phyloP scores from a whole-genome alignment of 2,113 vertebrate species.

The Myanophis thanlyinensis region DNA sequence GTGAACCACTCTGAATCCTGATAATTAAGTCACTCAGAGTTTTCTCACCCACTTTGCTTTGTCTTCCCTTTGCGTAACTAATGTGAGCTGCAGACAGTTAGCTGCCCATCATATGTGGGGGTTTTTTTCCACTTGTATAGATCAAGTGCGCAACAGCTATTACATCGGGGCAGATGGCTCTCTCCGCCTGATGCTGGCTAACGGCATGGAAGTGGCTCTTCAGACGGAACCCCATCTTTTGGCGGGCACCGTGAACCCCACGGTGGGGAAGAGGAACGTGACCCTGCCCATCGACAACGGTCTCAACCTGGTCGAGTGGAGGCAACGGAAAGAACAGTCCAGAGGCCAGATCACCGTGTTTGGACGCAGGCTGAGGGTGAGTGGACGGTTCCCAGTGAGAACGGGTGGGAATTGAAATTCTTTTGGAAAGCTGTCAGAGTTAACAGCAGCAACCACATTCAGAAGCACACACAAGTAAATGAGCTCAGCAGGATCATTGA shows the following conservation, averaged over 20 bases:
- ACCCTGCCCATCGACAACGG: constrained; percentile 95
- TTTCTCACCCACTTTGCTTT: background rate
- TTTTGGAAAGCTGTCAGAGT: too few relatives aligned
- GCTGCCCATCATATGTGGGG: background rate
- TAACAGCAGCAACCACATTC: too few relatives aligned
- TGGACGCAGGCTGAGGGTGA: constrained; percentile 92
- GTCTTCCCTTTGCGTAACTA: background rate
- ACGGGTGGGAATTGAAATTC: background rate
- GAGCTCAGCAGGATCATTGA: too few relatives aligned
- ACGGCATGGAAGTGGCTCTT: constrained; percentile 95
- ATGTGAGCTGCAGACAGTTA: background rate
- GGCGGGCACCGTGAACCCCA: constrained; percentile 94
- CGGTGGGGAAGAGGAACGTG: constrained; percentile 93
- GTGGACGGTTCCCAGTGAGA: constrained; percentile 13
- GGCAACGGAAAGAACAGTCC: constrained; percentile 94
- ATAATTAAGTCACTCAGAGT: background rate
- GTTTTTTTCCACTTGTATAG: constrained; percentile 62
- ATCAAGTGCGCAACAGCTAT: constrained; percentile 98
- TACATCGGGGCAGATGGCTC: constrained; percentile 94
- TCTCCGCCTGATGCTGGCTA: constrained; percentile 88
- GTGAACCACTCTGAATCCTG: background rate
- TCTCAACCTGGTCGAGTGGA: constrained; percentile 97
- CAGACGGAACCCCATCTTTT: constrained; percentile 95
- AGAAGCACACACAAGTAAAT: too few relatives aligned
- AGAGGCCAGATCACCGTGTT: constrained; percentile 96